Evolutionary conservation across 2,888 invertebrate species (phyloP).

Genomic region (Sycophila texana): DNA sequence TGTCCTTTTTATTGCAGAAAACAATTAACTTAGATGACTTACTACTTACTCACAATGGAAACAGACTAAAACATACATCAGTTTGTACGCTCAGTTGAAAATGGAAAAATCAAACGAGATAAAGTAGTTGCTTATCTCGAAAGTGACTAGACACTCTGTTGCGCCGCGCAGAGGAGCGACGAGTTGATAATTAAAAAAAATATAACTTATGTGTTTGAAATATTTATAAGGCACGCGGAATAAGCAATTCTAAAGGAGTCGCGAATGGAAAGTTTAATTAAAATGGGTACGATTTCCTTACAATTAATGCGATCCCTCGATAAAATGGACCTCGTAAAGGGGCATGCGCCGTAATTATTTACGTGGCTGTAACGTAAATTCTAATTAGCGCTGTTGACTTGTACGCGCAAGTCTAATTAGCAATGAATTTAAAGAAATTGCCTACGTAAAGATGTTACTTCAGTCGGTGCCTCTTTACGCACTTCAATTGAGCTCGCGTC

Average conservation of each 20-base stretch:
- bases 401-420: constrained; percentile 54
- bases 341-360: constrained; percentile 49
- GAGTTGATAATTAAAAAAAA: constrained; percentile 41
- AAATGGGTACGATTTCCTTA: constrained; percentile 40
- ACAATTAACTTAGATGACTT: no score
- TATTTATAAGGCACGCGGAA: constrained; percentile 40
- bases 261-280: constrained; percentile 40
- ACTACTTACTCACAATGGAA: no score
- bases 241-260: neutral
- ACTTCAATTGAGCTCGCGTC: constrained; percentile 13
- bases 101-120: neutral
- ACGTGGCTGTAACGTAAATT: constrained; percentile 55
- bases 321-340: constrained; percentile 34
- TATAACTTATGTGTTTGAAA: constrained; percentile 43
- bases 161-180: constrained; percentile 13
- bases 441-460: constrained; percentile 30
- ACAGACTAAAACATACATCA: no score
- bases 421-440: constrained; percentile 53
- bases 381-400: constrained; percentile 52
- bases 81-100: neutral
- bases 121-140: constrained; percentile 6
- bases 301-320: constrained; percentile 50
- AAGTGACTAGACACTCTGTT: constrained; percentile 24
- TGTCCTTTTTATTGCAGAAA: no score
- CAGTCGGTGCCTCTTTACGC: constrained; percentile 34